Evolutionary conservation across 2,113 vertebrate species (phyloP), one percentile per base, ranked within the genome.

Genomic region (Natator depressus): DNA sequence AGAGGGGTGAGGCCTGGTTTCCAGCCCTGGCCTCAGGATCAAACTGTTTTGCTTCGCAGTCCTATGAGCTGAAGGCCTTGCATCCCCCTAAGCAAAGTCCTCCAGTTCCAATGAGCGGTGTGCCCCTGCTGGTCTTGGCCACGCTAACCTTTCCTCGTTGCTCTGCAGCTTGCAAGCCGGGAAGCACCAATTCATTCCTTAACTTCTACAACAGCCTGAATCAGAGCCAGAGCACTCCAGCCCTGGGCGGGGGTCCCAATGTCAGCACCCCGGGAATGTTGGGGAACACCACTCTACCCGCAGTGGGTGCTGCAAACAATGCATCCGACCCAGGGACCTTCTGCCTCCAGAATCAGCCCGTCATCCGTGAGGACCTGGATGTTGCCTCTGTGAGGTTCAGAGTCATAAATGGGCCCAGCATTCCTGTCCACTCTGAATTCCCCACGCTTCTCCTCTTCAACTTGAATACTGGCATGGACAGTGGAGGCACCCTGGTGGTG

Each of bases 351-450:
- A 98, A 50, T 93, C 96, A 99, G 72, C 98, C 99, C 0, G 96
- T 99, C 1, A 96, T 99, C 6, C 98, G 98, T 3, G 99, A 99
- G 65, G 99, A 99, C 90, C 72, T 98, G 93, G 99, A 99, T 0
- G 98, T 99, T n/a, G 96, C 99, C 17, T 99, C 99, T 0, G 98
- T 99, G 62, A 98, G 98, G 35, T 99, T 99, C 96, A 97, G 98
- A 13, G 97, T 99, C 1, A 55, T 98, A 51, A 98, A 97, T 0
- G 98, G 98, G 9, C 97, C 98, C 62, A 98, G 95, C 0, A 95
- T 99, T 80, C 97, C 96, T 0, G 98, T 99, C 12, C 92, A 83
- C 4, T n/a, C 98, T 1, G 86, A 95, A 2, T 78, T 96, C 20
- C 99, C 99, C 0, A 98, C 98, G 0, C 91, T 99, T 42, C 96